Evolutionary conservation across 2,888 invertebrate species (phyloP), one percentile per base, ranked within the genome.

Genomic region (Platycheirus rosarum): DNA sequence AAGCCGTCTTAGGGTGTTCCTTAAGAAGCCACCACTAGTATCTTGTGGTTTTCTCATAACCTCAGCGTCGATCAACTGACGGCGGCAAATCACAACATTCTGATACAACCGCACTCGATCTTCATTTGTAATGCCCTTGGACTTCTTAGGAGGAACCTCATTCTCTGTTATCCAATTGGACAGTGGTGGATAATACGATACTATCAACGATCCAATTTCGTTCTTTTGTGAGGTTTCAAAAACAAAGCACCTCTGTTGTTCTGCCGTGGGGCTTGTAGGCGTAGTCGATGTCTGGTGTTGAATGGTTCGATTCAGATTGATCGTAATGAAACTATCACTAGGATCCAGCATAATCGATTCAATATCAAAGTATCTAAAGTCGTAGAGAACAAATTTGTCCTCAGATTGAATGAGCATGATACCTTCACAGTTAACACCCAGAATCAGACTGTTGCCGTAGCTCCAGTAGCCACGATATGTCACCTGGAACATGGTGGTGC

Each of bases 391-490:
- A 85, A 95, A 95, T 90, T 98, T 98, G 89, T 98, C 97, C 84
- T 97, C 95, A 0, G 97, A 95, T 86, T 97, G 95, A 68, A 98
- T 96, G 85, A 98, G 92, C 90, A 97, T 95, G 53, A 98, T 93
- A 77, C 98, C 98, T 86, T 97, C 97, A 84, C 95, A 95, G 87
- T 97, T 97, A 65, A 98, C 94, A 14, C 98, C 98, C 26, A 98
- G 92, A 3, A 97, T 93, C 23, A 94, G 92, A 85, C 91, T 91
- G 86, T 92, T 92, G 11, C 88, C 97, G 88, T 97, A 97, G 4
- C 96, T 96, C 97, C 97, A 97, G 88, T 97, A 97, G 11, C 98
- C 98, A 85, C 97, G 94, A 89, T 98, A 98, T 0, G 96, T 95
- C 77, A 98, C 98, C 9, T 95, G 95, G 91, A 95, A 97, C 87